Percentiles rank a stretch among this genome's conserved stretches.
Conservation (phyloP, 2,888 invertebrate species). For the Luperina nickerlii region DNA sequence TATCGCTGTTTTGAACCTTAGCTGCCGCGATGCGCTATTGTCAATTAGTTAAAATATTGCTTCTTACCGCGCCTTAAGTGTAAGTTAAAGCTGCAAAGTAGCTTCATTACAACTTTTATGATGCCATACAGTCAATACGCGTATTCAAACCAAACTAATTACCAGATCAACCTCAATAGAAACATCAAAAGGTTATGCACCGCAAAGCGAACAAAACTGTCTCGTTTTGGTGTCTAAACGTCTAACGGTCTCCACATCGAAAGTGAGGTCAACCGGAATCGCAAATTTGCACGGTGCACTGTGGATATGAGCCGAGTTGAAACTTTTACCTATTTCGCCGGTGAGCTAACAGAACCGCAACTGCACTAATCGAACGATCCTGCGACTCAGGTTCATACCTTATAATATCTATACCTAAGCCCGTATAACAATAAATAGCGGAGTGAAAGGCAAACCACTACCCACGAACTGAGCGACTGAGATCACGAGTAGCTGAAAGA, state of each 20-base stretch:
- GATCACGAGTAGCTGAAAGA: slow-evolving; percentile 67
- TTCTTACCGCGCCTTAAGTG: not conserved
- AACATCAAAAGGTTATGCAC: slow-evolving; percentile 27
- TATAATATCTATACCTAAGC: slow-evolving; percentile 60
- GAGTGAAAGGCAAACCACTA: slow-evolving; percentile 86
- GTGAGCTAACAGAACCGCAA: slow-evolving; percentile 51
- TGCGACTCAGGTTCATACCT: slow-evolving; percentile 45
- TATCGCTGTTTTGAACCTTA: not conserved
- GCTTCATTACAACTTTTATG: slow-evolving; percentile 23
- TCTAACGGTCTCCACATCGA: slow-evolving; percentile 32
- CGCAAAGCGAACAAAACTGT: slow-evolving; percentile 19
- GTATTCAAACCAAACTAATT: slow-evolving; percentile 12
- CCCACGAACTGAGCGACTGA: slow-evolving; percentile 76
- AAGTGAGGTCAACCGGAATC: slow-evolving; percentile 55
- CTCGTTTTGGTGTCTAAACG: slow-evolving; percentile 22
- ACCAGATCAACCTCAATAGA: slow-evolving; percentile 26
- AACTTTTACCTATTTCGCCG: slow-evolving; percentile 52
- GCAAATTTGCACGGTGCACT: slow-evolving; percentile 23
- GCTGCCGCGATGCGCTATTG: not conserved
- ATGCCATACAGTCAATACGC: not conserved
- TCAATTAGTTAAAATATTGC: not conserved
- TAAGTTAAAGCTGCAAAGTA: slow-evolving; percentile 8
- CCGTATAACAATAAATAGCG: slow-evolving; percentile 73
- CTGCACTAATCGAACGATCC: slow-evolving; percentile 51
- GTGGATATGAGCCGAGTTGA: slow-evolving; percentile 38